Percentiles rank a stretch among this genome's conserved stretches.
Conservation (phyloP, 1,140 invertebrate genomes). For the Lepidurus packardi region DNA sequence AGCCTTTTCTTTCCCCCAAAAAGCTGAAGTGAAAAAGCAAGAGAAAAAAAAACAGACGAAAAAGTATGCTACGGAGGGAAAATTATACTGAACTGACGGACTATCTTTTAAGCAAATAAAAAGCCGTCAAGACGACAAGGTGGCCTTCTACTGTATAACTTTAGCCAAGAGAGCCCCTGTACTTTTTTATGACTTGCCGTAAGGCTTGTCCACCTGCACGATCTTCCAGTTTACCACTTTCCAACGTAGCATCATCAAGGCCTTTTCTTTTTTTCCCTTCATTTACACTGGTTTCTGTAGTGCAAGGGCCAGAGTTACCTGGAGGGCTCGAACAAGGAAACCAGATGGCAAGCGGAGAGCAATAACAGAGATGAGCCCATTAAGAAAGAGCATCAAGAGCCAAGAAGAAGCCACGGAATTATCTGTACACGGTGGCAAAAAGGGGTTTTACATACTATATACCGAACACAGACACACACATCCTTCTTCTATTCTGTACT, state of each 20-base stretch:
- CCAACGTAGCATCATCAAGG: background rate
- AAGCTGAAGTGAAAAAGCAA: background rate
- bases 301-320: background rate
- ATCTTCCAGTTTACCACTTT: slow-evolving; percentile 22
- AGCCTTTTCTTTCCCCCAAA: background rate
- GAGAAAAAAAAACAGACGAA: background rate
- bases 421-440: background rate
- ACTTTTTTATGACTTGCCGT: background rate
- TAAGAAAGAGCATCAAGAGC: background rate
- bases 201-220: slow-evolving; percentile 5
- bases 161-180: background rate
- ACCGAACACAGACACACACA: background rate
- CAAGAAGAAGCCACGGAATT: background rate
- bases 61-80: background rate
- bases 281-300: slow-evolving; percentile 3
- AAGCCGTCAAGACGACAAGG: slow-evolving; percentile 20
- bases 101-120: slow-evolving; percentile 7
- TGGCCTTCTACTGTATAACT: background rate
- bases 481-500: no score
- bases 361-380: background rate
- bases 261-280: background rate
- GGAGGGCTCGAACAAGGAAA: background rate
- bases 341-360: slow-evolving; percentile 15
- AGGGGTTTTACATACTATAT: background rate
- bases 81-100: background rate